Percentiles rank a stretch among this genome's conserved stretches.
Conservation (phyloP, 1,140 invertebrate genomes). For the Tenebrio molitor region DNA sequence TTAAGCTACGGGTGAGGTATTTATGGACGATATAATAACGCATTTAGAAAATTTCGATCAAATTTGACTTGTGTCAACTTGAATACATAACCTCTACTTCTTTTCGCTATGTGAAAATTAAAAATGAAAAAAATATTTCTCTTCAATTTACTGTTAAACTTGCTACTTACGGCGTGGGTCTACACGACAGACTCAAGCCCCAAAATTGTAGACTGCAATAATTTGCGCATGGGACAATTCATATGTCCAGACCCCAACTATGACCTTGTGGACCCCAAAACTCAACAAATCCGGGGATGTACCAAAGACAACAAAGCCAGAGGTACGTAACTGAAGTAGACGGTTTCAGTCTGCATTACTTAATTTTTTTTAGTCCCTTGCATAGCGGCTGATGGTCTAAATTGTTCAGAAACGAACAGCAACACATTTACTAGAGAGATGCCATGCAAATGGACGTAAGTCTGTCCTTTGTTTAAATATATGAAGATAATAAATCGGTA, state of each 20-base stretch:
- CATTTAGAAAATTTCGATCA: too few species aligned
- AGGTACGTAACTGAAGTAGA: constrained; percentile 69
- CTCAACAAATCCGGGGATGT: constrained; percentile 90
- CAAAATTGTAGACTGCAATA: constrained; percentile 73
- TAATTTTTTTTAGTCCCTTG: constrained; percentile 80
- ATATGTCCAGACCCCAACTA: constrained; percentile 86
- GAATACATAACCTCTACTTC: constrained; percentile 2
- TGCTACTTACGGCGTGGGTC: constrained; percentile 4
- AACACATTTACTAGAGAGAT: constrained; percentile 85
- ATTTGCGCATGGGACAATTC: constrained; percentile 85
- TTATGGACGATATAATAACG: too few species aligned
- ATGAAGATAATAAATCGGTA: constrained; percentile 30
- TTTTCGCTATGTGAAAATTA: neutral
- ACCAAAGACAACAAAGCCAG: constrained; percentile 82
- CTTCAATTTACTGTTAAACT: neutral
- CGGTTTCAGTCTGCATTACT: neutral
- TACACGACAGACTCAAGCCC: constrained; percentile 5
- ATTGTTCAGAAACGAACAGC: constrained; percentile 85
- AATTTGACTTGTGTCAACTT: too few species aligned
- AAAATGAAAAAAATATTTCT: constrained; percentile 37
- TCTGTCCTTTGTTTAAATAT: constrained; percentile 60
- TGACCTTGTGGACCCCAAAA: constrained; percentile 88
- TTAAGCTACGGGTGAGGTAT: too few species aligned
- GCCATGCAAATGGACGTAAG: constrained; percentile 95
- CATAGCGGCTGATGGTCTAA: constrained; percentile 84